These are phyloP conservation scores for Catamblyrhynchus diadema DNA, from an alignment of 2,797 vertebrate species.

Conservation along the genomic window DNA sequence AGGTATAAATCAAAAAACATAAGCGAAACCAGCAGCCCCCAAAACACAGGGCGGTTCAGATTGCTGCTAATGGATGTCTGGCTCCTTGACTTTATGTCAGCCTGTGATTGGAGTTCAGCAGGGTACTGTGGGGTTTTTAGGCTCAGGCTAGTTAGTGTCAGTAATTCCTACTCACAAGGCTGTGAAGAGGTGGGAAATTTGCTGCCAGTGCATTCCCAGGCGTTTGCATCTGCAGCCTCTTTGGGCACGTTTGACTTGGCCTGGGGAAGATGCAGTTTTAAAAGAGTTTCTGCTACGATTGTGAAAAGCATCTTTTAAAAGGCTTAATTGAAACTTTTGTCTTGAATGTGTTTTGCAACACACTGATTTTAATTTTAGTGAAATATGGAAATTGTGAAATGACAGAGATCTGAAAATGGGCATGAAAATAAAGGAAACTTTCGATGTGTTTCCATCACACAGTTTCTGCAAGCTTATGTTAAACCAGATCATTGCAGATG, in stretches of 20 bases:
- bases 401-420: conserved; percentile 20
- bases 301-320: neutral
- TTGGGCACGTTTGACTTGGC: neutral
- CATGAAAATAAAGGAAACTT: conserved; percentile 18
- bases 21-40: neutral
- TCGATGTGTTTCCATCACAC: neutral
- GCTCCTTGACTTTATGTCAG: neutral
- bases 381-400: conserved; percentile 31
- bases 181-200: neutral
- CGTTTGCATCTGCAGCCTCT: neutral
- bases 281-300: neutral
- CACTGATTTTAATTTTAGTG: neutral
- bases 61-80: neutral
- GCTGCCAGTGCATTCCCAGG: rapidly evolving
- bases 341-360: conserved; percentile 26
- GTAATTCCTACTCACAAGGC: neutral
- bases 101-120: neutral
- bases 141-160: neutral
- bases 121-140: rapidly evolving
- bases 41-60: neutral
- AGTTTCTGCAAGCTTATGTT: neutral
- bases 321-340: conserved; percentile 23
- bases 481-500: neutral
- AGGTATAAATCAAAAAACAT: conserved; percentile 37
- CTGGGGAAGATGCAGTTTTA: neutral